Conservation (phyloP, 2,113 vertebrate genomes). For the Cyanoramphus novaezelandiae region DNA sequence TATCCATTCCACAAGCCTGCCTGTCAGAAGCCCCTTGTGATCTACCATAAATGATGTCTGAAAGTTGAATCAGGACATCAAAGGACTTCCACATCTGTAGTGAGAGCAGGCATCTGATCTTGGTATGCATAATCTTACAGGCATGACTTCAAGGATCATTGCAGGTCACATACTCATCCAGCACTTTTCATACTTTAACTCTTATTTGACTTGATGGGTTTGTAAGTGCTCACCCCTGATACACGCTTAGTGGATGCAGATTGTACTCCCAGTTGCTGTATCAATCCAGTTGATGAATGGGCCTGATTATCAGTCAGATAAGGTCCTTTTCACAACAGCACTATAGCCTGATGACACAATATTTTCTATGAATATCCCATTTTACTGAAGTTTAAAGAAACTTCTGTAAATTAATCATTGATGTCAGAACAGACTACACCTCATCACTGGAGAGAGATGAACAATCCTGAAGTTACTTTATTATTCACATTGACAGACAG, state of each 20-base stretch:
- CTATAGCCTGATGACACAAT: background rate
- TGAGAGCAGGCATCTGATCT: background rate
- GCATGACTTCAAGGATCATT: background rate
- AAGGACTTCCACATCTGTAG: background rate
- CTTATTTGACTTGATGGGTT: background rate
- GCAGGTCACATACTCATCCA: background rate
- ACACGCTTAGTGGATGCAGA: background rate
- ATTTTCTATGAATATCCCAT: background rate
- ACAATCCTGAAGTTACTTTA: background rate
- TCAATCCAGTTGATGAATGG: background rate
- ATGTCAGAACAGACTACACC: background rate
- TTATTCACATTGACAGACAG: constrained; percentile 8
- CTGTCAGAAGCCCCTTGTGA: background rate
- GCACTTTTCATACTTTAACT: background rate
- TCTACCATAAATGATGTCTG: background rate
- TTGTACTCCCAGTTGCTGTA: background rate
- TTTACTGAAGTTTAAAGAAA: constrained; percentile 1
- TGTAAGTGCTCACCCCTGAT: background rate
- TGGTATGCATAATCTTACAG: too few species aligned
- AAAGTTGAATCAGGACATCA: background rate
- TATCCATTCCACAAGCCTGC: background rate
- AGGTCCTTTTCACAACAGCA: background rate
- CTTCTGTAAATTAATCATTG: background rate
- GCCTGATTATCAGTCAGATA: background rate
- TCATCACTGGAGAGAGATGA: background rate